phyloP scores from a whole-genome alignment of 2,797 vertebrate species.

The Gymnodraco acuticeps region DNA sequence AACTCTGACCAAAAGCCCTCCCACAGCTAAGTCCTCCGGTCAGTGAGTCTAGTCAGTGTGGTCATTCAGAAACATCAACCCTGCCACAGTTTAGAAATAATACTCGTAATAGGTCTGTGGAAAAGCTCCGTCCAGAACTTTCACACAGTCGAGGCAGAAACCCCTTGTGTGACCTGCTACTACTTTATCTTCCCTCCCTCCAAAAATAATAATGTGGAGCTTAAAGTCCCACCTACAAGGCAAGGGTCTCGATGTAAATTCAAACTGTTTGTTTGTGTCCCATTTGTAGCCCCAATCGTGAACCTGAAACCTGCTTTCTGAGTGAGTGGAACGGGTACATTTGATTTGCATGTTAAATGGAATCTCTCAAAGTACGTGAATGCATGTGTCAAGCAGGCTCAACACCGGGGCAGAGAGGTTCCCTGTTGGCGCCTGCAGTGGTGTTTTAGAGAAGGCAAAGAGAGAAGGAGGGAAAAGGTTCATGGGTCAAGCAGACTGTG shows the following conservation, averaged over 20 bases:
- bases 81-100: conserved; percentile 32
- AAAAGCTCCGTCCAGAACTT: conserved; percentile 21
- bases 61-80: conserved; percentile 24
- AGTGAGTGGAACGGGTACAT: conserved; percentile 14
- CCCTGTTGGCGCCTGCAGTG: conserved; percentile 24
- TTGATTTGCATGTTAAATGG: conserved; percentile 69
- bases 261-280: conserved; percentile 12
- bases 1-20: conserved; percentile 5
- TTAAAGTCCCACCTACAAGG: conserved; percentile 14
- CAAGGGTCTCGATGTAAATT: conserved; percentile 6
- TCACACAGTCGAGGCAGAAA: conserved; percentile 27
- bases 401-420: conserved; percentile 20
- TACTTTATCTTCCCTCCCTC: not conserved
- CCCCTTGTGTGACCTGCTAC: not conserved
- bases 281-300: conserved; percentile 19
- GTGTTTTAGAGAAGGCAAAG: conserved; percentile 37
- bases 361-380: conserved; percentile 59
- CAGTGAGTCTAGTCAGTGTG: conserved; percentile 3
- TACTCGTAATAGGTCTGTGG: conserved; percentile 16
- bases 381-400: conserved; percentile 56
- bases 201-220: not conserved
- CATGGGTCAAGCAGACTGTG: conserved; percentile 22
- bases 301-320: conserved; percentile 16
- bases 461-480: conserved; percentile 23
- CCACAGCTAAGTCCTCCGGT: conserved; percentile 20